A percentile compares a stretch with the other conserved stretches of the same genome.
Evolutionary conservation across 1,140 invertebrate genomes (phyloP).

Genomic region (Adoxophyes honmai): DNA sequence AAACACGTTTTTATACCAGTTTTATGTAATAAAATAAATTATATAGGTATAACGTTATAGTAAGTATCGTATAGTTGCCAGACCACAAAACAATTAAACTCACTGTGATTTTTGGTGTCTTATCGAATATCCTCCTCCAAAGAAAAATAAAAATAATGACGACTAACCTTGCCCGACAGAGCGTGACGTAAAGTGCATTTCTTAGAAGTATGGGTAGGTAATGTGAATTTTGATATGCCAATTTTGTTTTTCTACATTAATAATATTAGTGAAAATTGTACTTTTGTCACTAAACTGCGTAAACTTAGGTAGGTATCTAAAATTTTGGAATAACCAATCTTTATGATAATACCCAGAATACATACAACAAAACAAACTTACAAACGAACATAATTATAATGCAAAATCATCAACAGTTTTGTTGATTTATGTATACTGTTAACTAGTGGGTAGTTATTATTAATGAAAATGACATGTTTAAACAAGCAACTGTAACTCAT

Average conservation of each 20-base stretch:
- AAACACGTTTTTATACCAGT: too few species aligned
- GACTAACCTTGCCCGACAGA: constrained; percentile 32
- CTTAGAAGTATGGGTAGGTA: too few species aligned
- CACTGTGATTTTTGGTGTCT: too few species aligned
- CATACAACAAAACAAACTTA: constrained; percentile 28
- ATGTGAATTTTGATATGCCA: constrained; percentile 47
- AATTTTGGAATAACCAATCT: constrained; percentile 47
- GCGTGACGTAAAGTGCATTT: constrained; percentile 34
- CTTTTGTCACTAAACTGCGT: constrained; percentile 21
- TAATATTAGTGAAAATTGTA: too few species aligned
- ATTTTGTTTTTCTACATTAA: constrained; percentile 33
- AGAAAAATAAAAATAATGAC: too few species aligned
- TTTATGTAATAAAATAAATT: too few species aligned
- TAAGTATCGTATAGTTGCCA: too few species aligned
- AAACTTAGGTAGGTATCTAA: constrained; percentile 23
- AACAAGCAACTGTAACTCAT: too few species aligned
- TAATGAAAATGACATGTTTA: too few species aligned
- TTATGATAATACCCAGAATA: constrained; percentile 49
- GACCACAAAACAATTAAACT: too few species aligned
- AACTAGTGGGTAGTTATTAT: not conserved
- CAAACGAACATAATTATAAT: constrained; percentile 25
- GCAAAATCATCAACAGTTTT: constrained; percentile 17
- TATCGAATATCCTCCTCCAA: too few species aligned
- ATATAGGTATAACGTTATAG: too few species aligned
- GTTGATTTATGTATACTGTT: constrained; percentile 19